Percentiles rank a stretch among this genome's conserved stretches.
These are phyloP conservation scores for Rhinatrema bivittatum DNA, from an alignment of 2,797 vertebrate genomes.

Conservation along the genomic window DNA sequence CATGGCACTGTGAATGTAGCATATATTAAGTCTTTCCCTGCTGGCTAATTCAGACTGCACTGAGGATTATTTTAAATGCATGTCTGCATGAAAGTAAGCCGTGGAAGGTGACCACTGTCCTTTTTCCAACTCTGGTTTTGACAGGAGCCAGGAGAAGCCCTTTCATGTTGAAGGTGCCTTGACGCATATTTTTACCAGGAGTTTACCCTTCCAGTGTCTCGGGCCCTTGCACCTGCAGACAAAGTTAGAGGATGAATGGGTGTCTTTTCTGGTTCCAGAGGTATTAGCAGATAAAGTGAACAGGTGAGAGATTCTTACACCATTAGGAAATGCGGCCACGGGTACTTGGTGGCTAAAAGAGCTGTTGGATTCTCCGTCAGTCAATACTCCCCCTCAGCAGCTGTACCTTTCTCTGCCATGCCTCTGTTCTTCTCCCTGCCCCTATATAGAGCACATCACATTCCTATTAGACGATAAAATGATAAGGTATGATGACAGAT, in stretches of 20 bases:
- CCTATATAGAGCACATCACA: too few relatives aligned
- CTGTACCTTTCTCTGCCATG: too few relatives aligned
- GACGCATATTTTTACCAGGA: slow-evolving; percentile 77
- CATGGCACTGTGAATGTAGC: too few relatives aligned
- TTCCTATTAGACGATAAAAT: too few relatives aligned
- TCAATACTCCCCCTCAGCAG: too few relatives aligned
- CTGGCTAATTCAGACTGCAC: not conserved
- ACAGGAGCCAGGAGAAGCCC: slow-evolving; percentile 89
- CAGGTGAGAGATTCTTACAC: slow-evolving; percentile 78
- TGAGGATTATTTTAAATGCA: too few relatives aligned
- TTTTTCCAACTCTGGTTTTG: slow-evolving; percentile 10
- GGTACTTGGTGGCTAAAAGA: too few relatives aligned
- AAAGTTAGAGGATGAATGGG: slow-evolving; percentile 39
- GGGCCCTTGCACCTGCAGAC: slow-evolving; percentile 48
- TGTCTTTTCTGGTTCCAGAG: slow-evolving; percentile 65
- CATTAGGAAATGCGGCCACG: too few relatives aligned
- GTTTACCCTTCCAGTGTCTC: slow-evolving; percentile 44
- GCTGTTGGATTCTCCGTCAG: too few relatives aligned
- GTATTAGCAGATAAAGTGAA: slow-evolving; percentile 72
- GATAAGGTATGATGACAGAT: too few relatives aligned
- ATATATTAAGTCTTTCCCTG: not conserved
- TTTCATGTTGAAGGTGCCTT: slow-evolving; percentile 78
- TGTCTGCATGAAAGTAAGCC: not conserved
- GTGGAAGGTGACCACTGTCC: not conserved
- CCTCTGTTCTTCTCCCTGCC: too few relatives aligned